phyloP scores from a whole-genome alignment of 2,797 vertebrate genomes.

The Dicrostonyx torquatus region DNA sequence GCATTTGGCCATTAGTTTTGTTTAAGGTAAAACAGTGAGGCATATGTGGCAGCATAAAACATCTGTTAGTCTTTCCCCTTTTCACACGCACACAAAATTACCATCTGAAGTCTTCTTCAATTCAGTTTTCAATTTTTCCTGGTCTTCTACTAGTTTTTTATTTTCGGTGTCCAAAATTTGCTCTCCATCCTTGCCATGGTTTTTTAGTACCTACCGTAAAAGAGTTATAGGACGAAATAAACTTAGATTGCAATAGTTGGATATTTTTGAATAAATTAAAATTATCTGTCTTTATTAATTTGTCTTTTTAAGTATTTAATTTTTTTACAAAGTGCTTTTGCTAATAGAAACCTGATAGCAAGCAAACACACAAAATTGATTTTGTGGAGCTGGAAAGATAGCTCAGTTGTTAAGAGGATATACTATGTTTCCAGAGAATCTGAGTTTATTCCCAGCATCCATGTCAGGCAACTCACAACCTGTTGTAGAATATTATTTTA shows the following conservation, averaged over 20 bases:
- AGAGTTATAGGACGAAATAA: conserved; percentile 56
- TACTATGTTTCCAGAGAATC: background rate
- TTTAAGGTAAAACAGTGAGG: conserved; percentile 76
- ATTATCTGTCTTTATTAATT: conserved; percentile 48
- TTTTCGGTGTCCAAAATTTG: conserved; percentile 80
- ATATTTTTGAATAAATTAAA: background rate
- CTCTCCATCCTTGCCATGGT: conserved; percentile 72
- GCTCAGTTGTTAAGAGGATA: background rate
- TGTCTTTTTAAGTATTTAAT: conserved; percentile 40
- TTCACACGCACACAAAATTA: conserved; percentile 80
- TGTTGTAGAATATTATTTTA: background rate
- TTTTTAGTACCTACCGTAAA: conserved; percentile 82
- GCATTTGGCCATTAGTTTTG: conserved; percentile 66
- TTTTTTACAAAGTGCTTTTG: conserved; percentile 52
- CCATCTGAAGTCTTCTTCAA: conserved; percentile 90
- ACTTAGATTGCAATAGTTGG: background rate
- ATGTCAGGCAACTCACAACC: background rate
- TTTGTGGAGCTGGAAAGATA: background rate
- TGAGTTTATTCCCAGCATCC: background rate
- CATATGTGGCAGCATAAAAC: conserved; percentile 49
- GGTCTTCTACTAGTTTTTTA: conserved; percentile 88
- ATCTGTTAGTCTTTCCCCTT: conserved; percentile 39
- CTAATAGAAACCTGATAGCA: conserved; percentile 9
- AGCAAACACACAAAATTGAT: conserved; percentile 29
- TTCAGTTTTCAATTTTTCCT: conserved; percentile 88